Evolutionary conservation across 2,113 vertebrate genomes (phyloP).

Genomic region (Asarcornis scutulata): DNA sequence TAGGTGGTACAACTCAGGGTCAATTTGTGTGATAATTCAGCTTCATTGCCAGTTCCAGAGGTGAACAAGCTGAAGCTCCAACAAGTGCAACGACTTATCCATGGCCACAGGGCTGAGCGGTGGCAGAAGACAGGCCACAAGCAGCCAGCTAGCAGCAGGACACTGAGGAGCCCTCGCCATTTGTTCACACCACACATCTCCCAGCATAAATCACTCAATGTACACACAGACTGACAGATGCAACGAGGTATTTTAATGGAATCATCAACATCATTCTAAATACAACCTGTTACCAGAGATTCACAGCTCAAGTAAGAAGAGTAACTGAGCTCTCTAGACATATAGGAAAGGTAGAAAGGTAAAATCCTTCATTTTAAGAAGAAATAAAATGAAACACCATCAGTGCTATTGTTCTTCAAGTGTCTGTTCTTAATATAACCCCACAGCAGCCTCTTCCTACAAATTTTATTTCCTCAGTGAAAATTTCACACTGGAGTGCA

Average conservation of each 20-base stretch:
- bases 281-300: background rate
- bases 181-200: background rate
- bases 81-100: background rate
- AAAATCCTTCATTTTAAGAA: background rate
- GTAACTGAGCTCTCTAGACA: background rate
- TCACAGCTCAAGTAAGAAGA: background rate
- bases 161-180: background rate
- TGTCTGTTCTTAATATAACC: background rate
- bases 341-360: background rate
- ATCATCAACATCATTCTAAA: background rate
- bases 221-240: background rate
- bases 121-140: background rate
- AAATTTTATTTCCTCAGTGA: background rate
- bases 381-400: background rate
- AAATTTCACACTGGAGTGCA: background rate
- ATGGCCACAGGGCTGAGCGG: background rate
- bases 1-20: background rate
- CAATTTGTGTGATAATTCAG: background rate
- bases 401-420: background rate
- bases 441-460: background rate
- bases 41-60: background rate
- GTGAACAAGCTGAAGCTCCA: background rate
- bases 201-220: background rate
- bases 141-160: background rate
- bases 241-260: background rate